A percentile compares a stretch with the other conserved stretches of the same genome.
These are phyloP conservation scores for Ophion ventricosus DNA, from an alignment of 2,888 invertebrate genomes.

Conservation along the genomic window DNA sequence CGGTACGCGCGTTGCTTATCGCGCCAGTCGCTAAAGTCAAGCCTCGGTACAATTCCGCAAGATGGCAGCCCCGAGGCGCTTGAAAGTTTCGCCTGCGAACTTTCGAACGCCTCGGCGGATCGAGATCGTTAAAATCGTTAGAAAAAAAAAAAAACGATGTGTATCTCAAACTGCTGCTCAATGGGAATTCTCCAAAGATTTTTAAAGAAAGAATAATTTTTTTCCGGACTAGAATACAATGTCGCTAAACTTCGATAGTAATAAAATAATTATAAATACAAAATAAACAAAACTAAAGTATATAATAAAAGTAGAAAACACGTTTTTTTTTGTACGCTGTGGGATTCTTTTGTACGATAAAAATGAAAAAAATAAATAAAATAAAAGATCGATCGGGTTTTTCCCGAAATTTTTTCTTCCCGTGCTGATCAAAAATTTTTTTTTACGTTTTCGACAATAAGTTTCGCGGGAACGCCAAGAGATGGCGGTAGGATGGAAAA, in stretches of 20 bases:
- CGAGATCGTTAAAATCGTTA: background rate
- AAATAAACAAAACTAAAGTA: no score
- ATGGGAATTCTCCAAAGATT: background rate
- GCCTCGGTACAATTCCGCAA: slow-evolving; percentile 9
- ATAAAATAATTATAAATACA: no score
- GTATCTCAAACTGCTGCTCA: background rate
- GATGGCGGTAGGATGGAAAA: slow-evolving; percentile 25
- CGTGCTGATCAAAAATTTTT: no score
- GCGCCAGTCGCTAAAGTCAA: background rate
- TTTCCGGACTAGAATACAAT: background rate
- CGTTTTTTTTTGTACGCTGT: background rate
- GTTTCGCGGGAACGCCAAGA: background rate
- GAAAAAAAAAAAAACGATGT: background rate
- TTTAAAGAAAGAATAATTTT: background rate
- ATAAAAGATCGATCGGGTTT: background rate
- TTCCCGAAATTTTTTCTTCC: background rate
- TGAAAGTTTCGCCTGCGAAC: background rate
- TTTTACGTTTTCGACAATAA: background rate
- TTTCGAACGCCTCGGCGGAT: background rate
- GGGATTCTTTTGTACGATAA: no score
- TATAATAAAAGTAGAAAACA: background rate
- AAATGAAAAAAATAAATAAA: background rate
- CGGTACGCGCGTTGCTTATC: background rate
- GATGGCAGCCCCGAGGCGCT: slow-evolving; percentile 31
- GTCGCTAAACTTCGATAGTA: background rate